Base-by-base conservation (phyloP, 2,888 invertebrate genomes). In the Nymphalis c-album region DNA sequence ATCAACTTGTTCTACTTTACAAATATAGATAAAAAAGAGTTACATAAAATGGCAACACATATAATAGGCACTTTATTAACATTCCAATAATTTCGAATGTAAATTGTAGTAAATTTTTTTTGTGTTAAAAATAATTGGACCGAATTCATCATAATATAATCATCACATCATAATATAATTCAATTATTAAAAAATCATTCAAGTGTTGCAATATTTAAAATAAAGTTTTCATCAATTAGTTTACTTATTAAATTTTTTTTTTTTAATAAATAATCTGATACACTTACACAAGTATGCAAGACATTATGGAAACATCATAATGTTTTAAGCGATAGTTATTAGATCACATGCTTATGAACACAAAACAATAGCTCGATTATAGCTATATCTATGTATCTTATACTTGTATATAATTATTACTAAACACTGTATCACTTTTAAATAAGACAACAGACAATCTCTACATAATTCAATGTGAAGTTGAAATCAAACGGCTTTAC, bases 341-440 rank as follows among this genome's bases (percentile, higher is more conserved):
- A 73, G 70, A 74, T 71, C 73, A 74, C 73, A 74, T 69, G 63
- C 68, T 73, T 47, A 74, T 76, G 75, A 76, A 76, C 76, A 76
- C 76, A 74, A 76, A 78, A 31, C 81, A 83, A 85, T 83, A 79
- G 76, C 78, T 81, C 80, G 76, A 78, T 81, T 81, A 79, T 76
- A 76, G 65, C 75, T 76, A 71, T 65, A 55, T 64, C 61, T 76
- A 69, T 78, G 73, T 75, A 75, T 77, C 78, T 77, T 79, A 75
- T 50, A 64, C 22, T 40, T 64, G 59, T 63, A 63, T 63, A 57
- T 47, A n/a, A 67, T n/a, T 62, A 62, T 60, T 51, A 50, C 50
- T 75, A 31, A 45, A 18, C 13, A 78, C 59, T 59, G 74, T 81
- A 82, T 81, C 78, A 83, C 80, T 80, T 76, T 60, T 55, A 20